Evolutionary conservation across 2,113 vertebrate genomes (phyloP).

Genomic region (Ibidorhyncha struthersii): DNA sequence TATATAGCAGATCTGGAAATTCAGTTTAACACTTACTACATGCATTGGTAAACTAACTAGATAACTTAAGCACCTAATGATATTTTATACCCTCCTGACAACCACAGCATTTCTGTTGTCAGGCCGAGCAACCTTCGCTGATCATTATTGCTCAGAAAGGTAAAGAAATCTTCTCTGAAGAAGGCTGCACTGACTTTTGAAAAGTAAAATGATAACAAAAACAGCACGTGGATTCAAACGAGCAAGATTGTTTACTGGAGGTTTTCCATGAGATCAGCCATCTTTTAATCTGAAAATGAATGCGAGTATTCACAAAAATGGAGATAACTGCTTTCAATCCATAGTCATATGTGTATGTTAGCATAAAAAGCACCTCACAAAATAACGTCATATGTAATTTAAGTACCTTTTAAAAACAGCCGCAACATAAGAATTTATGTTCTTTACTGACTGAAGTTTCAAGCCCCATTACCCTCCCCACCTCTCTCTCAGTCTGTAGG

Average conservation of each 20-base stretch:
- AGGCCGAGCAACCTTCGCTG: background rate
- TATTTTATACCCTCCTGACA: background rate
- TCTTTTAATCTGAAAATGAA: constrained; percentile 11
- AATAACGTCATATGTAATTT: constrained; percentile 6
- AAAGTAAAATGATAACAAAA: constrained; percentile 16
- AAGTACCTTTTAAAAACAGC: constrained; percentile 3
- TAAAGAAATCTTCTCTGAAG: background rate
- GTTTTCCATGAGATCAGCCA: constrained; percentile 8
- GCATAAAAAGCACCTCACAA: constrained; percentile 13
- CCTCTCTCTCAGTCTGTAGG: background rate
- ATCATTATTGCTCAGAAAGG: background rate
- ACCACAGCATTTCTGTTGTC: background rate
- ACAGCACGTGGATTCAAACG: background rate
- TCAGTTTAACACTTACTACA: background rate
- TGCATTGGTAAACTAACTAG: background rate
- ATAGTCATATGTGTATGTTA: background rate
- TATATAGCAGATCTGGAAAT: background rate
- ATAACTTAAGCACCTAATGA: background rate
- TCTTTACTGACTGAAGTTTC: constrained; percentile 33
- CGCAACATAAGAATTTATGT: constrained; percentile 11
- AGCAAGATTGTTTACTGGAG: background rate
- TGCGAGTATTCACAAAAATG: background rate
- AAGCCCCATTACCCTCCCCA: constrained; percentile 27
- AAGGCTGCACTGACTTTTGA: background rate
- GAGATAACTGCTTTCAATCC: constrained; percentile 42